Percentiles rank a stretch among this genome's conserved stretches.
Conservation (phyloP, 2,888 invertebrate genomes). For the Agrotis clavis region DNA sequence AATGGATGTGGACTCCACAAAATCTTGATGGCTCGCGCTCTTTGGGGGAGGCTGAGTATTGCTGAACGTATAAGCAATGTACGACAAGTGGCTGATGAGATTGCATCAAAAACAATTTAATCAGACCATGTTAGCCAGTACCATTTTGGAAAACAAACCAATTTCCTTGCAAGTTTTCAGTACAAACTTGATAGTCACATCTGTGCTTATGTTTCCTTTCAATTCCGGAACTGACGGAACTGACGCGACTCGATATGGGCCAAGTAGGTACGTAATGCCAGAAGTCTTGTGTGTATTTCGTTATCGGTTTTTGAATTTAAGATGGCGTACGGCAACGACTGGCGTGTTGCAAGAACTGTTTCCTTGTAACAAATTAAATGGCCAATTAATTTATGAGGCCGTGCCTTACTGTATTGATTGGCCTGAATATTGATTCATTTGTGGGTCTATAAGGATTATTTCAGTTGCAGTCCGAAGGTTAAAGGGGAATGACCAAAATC, state of each 20-base stretch:
- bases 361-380: slow-evolving; percentile 14
- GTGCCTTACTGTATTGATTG: too few species aligned
- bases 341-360: slow-evolving; percentile 1
- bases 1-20: too few species aligned
- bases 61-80: too few species aligned
- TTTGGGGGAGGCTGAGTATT: too few species aligned
- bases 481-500: too few species aligned
- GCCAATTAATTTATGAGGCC: slow-evolving; percentile 7
- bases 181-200: slow-evolving; percentile 14
- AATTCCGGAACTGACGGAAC: slow-evolving; percentile 18
- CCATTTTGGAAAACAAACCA: not conserved
- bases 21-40: too few species aligned
- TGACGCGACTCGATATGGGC: slow-evolving; percentile 12
- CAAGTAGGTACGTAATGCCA: slow-evolving; percentile 27
- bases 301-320: slow-evolving; percentile 48
- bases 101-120: not conserved
- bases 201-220: slow-evolving; percentile 22
- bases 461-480: too few species aligned
- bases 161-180: slow-evolving; percentile 1
- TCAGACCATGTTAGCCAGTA: not conserved
- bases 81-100: too few species aligned
- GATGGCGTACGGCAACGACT: slow-evolving; percentile 9
- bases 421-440: too few species aligned
- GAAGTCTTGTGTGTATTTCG: slow-evolving; percentile 36
- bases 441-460: too few species aligned